phyloP scores from a whole-genome alignment of 2,113 vertebrate genomes.

The Ardeotis arabs region DNA sequence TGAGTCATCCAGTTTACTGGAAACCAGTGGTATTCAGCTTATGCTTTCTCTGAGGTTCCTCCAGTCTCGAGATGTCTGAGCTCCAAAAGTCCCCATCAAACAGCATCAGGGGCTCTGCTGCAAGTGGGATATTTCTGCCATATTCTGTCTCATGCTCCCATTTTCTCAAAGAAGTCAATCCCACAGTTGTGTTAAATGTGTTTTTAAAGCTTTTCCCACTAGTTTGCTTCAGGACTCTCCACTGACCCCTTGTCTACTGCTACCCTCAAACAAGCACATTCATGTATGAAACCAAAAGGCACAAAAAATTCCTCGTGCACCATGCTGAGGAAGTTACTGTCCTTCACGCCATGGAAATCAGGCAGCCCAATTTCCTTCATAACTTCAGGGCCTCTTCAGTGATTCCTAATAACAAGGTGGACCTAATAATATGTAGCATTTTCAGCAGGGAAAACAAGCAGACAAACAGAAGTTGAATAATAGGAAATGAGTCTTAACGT shows the following conservation, averaged over 20 bases:
- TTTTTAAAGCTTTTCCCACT: not conserved
- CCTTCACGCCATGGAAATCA: not conserved
- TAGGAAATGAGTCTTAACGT: not conserved
- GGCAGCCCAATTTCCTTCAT: not conserved
- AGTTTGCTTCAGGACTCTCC: not conserved
- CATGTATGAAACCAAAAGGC: not conserved
- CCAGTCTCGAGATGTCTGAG: not conserved
- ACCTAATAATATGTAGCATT: not conserved
- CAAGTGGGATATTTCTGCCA: not conserved
- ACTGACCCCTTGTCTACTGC: rapidly evolving
- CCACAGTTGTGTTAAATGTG: rapidly evolving
- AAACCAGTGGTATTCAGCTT: not conserved
- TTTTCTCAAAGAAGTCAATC: not conserved
- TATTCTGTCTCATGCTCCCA: rapidly evolving
- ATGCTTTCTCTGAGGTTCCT: not conserved
- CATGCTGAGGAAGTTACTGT: not conserved
- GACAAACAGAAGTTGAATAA: not conserved
- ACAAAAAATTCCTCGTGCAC: rapidly evolving
- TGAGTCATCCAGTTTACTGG: not conserved
- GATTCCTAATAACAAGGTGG: not conserved
- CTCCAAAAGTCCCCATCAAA: not conserved
- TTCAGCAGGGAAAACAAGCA: not conserved
- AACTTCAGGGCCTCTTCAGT: not conserved
- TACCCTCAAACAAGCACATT: not conserved
- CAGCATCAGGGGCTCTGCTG: rapidly evolving